phyloP scores from a whole-genome alignment of 2,888 invertebrate species.

The Volucella bombylans region DNA sequence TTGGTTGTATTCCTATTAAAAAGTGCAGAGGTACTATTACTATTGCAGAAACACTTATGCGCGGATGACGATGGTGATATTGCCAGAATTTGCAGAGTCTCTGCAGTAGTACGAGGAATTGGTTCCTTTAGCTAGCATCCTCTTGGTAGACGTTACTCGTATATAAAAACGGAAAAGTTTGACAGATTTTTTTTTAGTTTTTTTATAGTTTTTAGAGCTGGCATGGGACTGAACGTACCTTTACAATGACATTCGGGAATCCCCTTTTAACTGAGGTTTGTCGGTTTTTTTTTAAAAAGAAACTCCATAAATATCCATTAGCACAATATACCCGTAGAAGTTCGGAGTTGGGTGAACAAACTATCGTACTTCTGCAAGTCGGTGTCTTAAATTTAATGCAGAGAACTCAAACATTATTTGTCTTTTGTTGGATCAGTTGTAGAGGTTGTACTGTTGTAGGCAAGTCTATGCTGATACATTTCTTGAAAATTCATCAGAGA shows the following conservation, averaged over 20 bases:
- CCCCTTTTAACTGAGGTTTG: constrained; percentile 33
- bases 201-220: constrained; percentile 40
- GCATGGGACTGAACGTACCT: constrained; percentile 67
- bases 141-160: constrained; percentile 35
- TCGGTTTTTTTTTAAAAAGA: constrained; percentile 37
- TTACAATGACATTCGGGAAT: constrained; percentile 29
- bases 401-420: too few relatives aligned
- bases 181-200: constrained; percentile 18
- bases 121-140: constrained; percentile 32
- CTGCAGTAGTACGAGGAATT: constrained; percentile 34
- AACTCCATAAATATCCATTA: constrained; percentile 70
- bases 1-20: constrained; percentile 14
- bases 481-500: too few relatives aligned
- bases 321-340: constrained; percentile 11
- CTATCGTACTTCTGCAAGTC: too few relatives aligned
- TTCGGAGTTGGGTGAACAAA: too few relatives aligned
- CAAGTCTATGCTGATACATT: too few relatives aligned
- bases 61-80: constrained; percentile 26
- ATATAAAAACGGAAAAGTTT: constrained; percentile 44
- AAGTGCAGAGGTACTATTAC: constrained; percentile 61
- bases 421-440: too few relatives aligned
- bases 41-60: constrained; percentile 54
- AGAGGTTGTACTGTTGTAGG: too few relatives aligned
- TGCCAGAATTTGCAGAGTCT: constrained; percentile 14
- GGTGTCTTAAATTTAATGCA: too few relatives aligned